phyloP scores from a whole-genome alignment of 2,113 vertebrate genomes.

The Xiphophorus hellerii region DNA sequence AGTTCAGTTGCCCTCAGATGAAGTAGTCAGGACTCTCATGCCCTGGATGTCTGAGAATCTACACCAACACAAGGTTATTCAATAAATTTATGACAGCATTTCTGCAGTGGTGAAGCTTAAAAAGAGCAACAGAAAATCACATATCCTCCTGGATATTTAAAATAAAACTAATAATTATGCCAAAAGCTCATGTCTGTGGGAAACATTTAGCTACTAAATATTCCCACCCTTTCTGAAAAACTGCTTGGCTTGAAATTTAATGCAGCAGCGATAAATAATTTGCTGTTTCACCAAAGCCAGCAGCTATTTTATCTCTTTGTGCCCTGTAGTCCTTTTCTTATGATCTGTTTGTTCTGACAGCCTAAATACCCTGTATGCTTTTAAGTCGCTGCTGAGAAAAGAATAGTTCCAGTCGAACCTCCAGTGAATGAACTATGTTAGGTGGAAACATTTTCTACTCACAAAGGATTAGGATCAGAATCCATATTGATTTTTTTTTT shows the following conservation, averaged over 20 bases:
- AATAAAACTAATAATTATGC: background rate
- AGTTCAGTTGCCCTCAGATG: too few relatives aligned
- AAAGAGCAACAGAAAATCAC: too few relatives aligned
- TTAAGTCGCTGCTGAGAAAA: background rate
- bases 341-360: background rate
- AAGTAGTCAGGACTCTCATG: background rate
- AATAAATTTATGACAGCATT: background rate
- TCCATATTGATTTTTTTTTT: background rate
- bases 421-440: background rate
- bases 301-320: background rate
- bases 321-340: background rate
- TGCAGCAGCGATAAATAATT: background rate
- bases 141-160: background rate
- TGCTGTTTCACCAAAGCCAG: background rate
- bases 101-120: background rate
- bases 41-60: too few relatives aligned
- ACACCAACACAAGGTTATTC: background rate
- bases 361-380: background rate
- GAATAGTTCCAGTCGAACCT: background rate
- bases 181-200: background rate
- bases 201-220: background rate
- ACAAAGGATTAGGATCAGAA: background rate
- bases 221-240: background rate
- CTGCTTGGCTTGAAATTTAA: background rate
- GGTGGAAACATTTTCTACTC: background rate